phyloP scores from a whole-genome alignment of 2,797 vertebrate genomes.

The Petrocephalus sullivani region DNA sequence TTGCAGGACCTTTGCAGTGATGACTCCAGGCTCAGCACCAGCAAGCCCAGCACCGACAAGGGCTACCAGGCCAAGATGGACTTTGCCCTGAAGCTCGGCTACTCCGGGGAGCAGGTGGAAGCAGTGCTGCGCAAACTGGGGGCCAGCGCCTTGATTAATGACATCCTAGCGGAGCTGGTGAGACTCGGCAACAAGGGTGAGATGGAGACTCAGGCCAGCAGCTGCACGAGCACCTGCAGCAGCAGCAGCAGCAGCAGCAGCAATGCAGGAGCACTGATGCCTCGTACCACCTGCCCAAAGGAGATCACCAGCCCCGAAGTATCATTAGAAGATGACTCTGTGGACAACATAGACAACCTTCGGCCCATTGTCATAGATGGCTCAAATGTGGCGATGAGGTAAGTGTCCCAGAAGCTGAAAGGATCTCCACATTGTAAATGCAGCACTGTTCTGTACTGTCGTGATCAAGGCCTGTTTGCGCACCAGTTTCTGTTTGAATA shows the following conservation, averaged over 20 bases:
- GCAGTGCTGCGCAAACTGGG: slow-evolving; percentile 78
- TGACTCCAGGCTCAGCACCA: slow-evolving; percentile 42
- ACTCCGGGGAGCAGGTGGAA: slow-evolving; percentile 79
- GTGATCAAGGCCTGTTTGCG: background rate
- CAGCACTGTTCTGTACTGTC: background rate
- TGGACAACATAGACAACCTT: slow-evolving; percentile 71
- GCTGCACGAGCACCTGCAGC: slow-evolving; percentile 29
- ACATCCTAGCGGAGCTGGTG: slow-evolving; percentile 83
- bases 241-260: slow-evolving; percentile 28
- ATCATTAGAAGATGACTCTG: slow-evolving; percentile 62
- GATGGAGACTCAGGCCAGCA: slow-evolving; percentile 27
- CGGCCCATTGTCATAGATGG: slow-evolving; percentile 89
- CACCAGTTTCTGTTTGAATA: background rate
- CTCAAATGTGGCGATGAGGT: slow-evolving; percentile 98
- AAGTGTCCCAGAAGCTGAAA: slow-evolving; percentile 31
- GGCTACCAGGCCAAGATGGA: slow-evolving; percentile 82
- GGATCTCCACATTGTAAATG: background rate
- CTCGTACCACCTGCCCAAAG: slow-evolving; percentile 54
- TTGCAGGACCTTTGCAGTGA: slow-evolving; percentile 75
- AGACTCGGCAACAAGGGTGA: slow-evolving; percentile 63
- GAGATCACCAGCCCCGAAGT: slow-evolving; percentile 56
- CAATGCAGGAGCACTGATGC: slow-evolving; percentile 45
- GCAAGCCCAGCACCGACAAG: slow-evolving; percentile 55
- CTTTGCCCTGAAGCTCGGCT: slow-evolving; percentile 91
- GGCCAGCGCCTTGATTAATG: slow-evolving; percentile 75